These are phyloP conservation scores for Acholoe squamosa DNA, from an alignment of 2,888 invertebrate species.

Conservation along the genomic window DNA sequence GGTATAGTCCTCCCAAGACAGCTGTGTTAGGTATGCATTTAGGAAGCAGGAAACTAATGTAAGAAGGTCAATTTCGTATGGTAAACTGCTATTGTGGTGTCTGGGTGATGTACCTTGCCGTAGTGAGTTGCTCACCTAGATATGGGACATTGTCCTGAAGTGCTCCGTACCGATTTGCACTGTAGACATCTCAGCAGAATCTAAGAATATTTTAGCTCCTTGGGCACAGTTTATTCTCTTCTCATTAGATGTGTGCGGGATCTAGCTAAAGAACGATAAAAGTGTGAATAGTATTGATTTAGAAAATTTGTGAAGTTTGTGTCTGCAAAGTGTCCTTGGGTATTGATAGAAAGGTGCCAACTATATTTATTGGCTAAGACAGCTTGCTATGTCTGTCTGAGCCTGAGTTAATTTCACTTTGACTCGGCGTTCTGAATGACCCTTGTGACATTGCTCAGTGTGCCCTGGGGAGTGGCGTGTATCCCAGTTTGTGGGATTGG, in stretches of 20 bases:
- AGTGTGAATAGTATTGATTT: no score
- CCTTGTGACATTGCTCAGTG: not conserved
- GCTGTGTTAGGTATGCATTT: not conserved
- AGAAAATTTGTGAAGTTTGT: no score
- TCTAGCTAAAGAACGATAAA: no score
- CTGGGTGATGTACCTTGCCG: not conserved
- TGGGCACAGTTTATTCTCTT: no score
- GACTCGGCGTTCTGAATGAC: not conserved
- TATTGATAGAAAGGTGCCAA: no score
- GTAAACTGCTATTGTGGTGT: constrained; percentile 10
- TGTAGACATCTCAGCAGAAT: no score
- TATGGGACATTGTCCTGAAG: not conserved
- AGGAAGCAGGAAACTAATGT: not conserved
- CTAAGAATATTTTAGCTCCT: no score
- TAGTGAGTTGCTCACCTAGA: not conserved
- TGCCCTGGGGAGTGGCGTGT: not conserved
- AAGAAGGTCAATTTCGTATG: not conserved
- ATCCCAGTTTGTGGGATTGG: not conserved
- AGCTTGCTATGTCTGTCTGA: no score
- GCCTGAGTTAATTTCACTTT: not conserved
- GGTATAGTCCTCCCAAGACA: no score
- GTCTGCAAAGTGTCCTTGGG: no score
- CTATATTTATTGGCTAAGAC: no score
- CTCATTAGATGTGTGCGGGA: no score
- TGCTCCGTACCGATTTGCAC: not conserved